Base-by-base conservation (phyloP, 2,888 invertebrate genomes). In the Agonopterix heracliana region DNA sequence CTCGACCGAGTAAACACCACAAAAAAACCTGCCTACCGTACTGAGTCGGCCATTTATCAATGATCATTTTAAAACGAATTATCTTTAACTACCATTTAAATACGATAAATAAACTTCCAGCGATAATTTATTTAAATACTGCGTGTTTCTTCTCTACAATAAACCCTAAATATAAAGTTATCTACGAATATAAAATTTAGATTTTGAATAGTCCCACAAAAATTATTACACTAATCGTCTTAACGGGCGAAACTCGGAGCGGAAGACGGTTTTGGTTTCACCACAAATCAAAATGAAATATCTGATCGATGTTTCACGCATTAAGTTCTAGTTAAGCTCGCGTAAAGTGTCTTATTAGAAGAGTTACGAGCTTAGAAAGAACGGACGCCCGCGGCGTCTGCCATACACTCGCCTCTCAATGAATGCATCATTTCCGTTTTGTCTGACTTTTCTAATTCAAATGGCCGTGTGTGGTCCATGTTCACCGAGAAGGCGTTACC, bases 341-440 rank as follows among this genome's bases (percentile, higher is more conserved):
- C 75, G 78, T 81, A 78, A 81, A 78, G 68, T 81, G 77, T 81
- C 80, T 81, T 82, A 80, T 79, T 79, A 78, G 72, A 80, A 81
- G 80, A 85, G 72, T 84, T 84, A 84, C 78, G 81, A 75, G 73
- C 70, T 78, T 78, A 68, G 71, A 78, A 74, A 72, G 68, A 74
- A 76, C 70, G 81, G 70, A 77, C 81, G 78, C 84, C 86, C 75
- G 84, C 80, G 72, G 85, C 77, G 83, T 65, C 61, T 61, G 64
- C 64, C 67, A 66, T 67, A 69, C 68, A 73, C 75, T 74, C 69
- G 74, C 71, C 68, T 71, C 66, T 70, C 68, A 78, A 81, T 80
- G 78, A 78, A 85, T 84, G 78, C 75, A 71, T 74, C 75, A 73
- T 85, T 85, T 85, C 83, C 81, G 80, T 81, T 81, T 78, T 76